Evolutionary conservation across 2,797 vertebrate genomes (phyloP).

Genomic region (Microchirus variegatus): DNA sequence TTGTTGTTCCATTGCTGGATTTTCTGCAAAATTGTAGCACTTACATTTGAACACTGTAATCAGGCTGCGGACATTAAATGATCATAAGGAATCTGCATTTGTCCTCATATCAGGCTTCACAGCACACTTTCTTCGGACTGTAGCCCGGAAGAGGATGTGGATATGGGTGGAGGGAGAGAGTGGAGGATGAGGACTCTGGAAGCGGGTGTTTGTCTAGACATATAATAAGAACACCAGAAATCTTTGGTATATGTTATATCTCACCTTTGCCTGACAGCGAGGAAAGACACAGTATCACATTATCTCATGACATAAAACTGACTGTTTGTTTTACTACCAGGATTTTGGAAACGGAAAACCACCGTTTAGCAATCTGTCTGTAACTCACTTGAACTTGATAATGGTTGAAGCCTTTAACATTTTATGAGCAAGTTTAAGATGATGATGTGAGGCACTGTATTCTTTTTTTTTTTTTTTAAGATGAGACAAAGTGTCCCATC

Average conservation of each 20-base stretch:
- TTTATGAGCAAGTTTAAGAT: conserved; percentile 14
- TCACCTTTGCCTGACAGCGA: conserved; percentile 27
- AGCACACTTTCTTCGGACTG: conserved; percentile 19
- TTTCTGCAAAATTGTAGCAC: neutral
- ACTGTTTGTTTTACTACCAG: neutral
- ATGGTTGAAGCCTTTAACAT: neutral
- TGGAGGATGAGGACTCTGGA: conserved; percentile 28
- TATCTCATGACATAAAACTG: conserved; percentile 6
- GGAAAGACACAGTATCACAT: conserved; percentile 43
- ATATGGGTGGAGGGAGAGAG: conserved; percentile 46
- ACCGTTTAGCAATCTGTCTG: conserved; percentile 3
- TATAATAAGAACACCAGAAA: conserved; percentile 56
- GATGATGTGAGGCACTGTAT: conserved; percentile 8
- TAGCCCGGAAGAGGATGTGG: conserved; percentile 53
- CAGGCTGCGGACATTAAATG: neutral
- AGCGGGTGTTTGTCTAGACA: conserved; percentile 73
- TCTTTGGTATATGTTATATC: conserved; percentile 9
- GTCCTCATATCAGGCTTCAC: conserved; percentile 28
- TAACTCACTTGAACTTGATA: conserved; percentile 16
- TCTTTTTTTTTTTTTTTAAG: conserved; percentile 14
- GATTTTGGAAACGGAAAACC: neutral
- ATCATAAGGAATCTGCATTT: conserved; percentile 1
- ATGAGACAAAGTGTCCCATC: conserved; percentile 46
- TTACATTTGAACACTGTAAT: neutral
- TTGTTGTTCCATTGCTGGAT: neutral